phyloP scores from a whole-genome alignment of 2,797 vertebrate species.

The Anas flavirostris region DNA sequence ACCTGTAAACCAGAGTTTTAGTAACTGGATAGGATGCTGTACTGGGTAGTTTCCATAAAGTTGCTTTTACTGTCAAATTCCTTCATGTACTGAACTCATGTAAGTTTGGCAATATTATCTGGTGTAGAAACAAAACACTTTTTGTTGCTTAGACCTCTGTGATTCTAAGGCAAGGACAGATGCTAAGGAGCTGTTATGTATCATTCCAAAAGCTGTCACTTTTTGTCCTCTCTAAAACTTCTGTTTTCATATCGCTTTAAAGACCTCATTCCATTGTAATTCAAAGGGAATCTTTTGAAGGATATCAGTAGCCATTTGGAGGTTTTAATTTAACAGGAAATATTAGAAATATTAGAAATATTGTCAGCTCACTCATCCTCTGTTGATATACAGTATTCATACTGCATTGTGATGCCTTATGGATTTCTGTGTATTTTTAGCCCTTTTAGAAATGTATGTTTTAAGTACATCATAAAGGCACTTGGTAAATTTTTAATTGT shows the following conservation, averaged over 20 bases:
- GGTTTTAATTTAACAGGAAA: background rate
- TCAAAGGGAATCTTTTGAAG: background rate
- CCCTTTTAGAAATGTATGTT: background rate
- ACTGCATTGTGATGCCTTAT: background rate
- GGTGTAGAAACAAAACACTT: background rate
- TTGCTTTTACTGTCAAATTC: background rate
- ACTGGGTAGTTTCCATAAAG: background rate
- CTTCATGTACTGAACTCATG: background rate
- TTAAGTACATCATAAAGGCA: background rate
- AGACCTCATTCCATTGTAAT: background rate
- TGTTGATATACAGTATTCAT: background rate
- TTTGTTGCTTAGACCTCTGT: background rate
- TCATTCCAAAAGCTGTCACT: background rate
- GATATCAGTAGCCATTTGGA: background rate
- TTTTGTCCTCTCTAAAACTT: background rate
- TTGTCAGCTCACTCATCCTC: background rate
- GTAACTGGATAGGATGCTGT: background rate
- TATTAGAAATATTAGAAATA: background rate
- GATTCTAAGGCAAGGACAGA: background rate
- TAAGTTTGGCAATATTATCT: background rate
- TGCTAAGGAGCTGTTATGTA: background rate
- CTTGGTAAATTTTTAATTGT: background rate
- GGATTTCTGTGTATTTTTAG: background rate
- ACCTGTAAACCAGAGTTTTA: background rate
- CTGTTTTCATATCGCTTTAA: background rate